Evolutionary conservation across 2,113 vertebrate species (phyloP).

Genomic region (Solenodon paradoxus): DNA sequence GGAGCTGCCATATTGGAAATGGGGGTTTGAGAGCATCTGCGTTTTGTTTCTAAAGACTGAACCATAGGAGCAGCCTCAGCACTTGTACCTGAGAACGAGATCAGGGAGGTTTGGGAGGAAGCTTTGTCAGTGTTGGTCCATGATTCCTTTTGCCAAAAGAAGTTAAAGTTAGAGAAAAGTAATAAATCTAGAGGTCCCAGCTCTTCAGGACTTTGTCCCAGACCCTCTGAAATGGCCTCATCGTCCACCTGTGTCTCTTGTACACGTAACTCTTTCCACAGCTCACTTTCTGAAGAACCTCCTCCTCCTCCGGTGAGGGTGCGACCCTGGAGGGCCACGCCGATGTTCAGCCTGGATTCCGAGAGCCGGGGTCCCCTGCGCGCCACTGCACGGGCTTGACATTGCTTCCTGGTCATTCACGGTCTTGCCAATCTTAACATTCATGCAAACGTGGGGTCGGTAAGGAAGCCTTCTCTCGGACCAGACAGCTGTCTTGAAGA

Average conservation of each 20-base stretch:
- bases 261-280: rapidly evolving
- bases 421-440: not conserved
- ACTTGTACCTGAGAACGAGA: rapidly evolving
- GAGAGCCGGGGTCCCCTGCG: not conserved
- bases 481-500: rapidly evolving
- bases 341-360: not conserved
- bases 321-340: not conserved
- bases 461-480: not conserved
- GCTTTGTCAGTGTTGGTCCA: rapidly evolving
- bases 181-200: no score
- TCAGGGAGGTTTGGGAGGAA: not conserved
- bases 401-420: not conserved
- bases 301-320: not conserved
- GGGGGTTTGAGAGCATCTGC: rapidly evolving
- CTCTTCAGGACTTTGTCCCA: no score
- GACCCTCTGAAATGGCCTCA: not conserved
- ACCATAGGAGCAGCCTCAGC: rapidly evolving
- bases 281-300: rapidly evolving
- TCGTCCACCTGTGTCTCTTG: rapidly evolving
- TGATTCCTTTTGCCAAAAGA: not conserved
- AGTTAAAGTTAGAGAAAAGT: not conserved
- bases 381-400: no score
- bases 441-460: rapidly evolving
- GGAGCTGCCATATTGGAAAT: rapidly evolving
- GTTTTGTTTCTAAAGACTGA: not conserved